These are phyloP conservation scores for Melanostigma gelatinosum DNA, from an alignment of 2,113 vertebrate genomes.

Conservation along the genomic window DNA sequence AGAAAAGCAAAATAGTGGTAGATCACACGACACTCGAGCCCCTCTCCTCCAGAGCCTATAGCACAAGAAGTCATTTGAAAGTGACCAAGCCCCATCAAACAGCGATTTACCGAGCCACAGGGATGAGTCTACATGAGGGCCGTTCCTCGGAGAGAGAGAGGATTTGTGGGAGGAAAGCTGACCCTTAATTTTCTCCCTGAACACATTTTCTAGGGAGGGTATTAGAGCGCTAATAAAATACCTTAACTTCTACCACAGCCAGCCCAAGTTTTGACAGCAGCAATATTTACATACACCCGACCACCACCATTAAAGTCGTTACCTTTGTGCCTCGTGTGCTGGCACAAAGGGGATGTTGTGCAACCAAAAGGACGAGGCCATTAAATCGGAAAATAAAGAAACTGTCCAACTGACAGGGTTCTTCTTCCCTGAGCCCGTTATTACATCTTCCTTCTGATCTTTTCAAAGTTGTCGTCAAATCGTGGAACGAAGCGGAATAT, in stretches of 20 bases:
- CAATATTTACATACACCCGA: neutral
- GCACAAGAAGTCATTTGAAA: conserved; percentile 62
- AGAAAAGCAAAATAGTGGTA: neutral
- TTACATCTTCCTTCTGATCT: neutral
- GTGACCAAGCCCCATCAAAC: conserved; percentile 40
- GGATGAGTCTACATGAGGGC: conserved; percentile 38
- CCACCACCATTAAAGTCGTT: neutral
- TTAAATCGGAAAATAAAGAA: conserved; percentile 8
- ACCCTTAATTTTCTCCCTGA: conserved; percentile 37
- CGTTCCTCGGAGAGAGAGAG: conserved; percentile 43
- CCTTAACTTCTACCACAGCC: neutral
- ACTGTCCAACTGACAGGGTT: neutral
- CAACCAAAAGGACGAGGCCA: neutral
- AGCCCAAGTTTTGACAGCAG: conserved; percentile 5
- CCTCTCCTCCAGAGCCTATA: conserved; percentile 1
- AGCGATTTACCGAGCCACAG: conserved; percentile 53
- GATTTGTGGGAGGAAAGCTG: neutral
- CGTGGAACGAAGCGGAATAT: neutral
- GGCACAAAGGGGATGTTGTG: neutral
- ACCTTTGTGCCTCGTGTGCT: neutral
- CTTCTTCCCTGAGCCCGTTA: neutral
- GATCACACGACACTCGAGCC: neutral
- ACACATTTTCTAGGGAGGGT: conserved; percentile 29
- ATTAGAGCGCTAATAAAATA: conserved; percentile 9
- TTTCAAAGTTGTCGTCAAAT: neutral